A percentile compares a stretch with the other conserved stretches of the same genome.
Conservation (phyloP, 1,140 invertebrate genomes). For the Rhyzopertha dominica region DNA sequence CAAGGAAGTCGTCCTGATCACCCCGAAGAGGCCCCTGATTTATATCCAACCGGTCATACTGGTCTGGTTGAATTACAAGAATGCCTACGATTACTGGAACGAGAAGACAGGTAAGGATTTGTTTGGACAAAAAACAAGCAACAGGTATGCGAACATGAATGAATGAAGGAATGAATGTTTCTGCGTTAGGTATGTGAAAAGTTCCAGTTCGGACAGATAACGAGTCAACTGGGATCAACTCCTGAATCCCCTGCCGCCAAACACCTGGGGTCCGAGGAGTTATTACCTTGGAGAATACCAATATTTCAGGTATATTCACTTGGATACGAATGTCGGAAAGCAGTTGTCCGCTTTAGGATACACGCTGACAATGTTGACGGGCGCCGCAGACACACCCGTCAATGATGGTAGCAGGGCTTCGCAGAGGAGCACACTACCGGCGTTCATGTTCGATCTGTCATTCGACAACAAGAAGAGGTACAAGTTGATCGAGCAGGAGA, state of each 20-base stretch:
- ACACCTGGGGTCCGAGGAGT: slow-evolving; percentile 67
- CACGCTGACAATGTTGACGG: slow-evolving; percentile 90
- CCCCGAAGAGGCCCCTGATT: slow-evolving; percentile 82
- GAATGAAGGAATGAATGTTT: slow-evolving; percentile 81
- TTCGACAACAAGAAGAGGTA: slow-evolving; percentile 85
- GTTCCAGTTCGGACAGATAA: slow-evolving; percentile 71
- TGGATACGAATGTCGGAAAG: slow-evolving; percentile 95
- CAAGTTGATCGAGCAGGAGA: slow-evolving; percentile 93
- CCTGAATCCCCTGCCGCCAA: slow-evolving; percentile 70
- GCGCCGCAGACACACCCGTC: slow-evolving; percentile 72
- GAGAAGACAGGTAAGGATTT: slow-evolving; percentile 88
- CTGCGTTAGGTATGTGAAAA: slow-evolving; percentile 71
- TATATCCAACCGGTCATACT: slow-evolving; percentile 94
- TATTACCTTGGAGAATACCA: slow-evolving; percentile 89
- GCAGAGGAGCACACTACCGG: slow-evolving; percentile 71
- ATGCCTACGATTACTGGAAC: slow-evolving; percentile 98
- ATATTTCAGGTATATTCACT: slow-evolving; percentile 85
- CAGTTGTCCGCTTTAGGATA: slow-evolving; percentile 89
- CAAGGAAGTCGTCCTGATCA: slow-evolving; percentile 91
- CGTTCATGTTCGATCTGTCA: slow-evolving; percentile 79
- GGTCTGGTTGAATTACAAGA: slow-evolving; percentile 98
- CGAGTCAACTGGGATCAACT: slow-evolving; percentile 68
- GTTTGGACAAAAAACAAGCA: too few relatives aligned
- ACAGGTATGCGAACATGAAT: slow-evolving; percentile 77
- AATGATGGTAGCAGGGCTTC: slow-evolving; percentile 56